Evolutionary conservation across 2,797 vertebrate genomes (phyloP), one percentile per base, ranked within the genome.

Genomic region (Spea hammondii): DNA sequence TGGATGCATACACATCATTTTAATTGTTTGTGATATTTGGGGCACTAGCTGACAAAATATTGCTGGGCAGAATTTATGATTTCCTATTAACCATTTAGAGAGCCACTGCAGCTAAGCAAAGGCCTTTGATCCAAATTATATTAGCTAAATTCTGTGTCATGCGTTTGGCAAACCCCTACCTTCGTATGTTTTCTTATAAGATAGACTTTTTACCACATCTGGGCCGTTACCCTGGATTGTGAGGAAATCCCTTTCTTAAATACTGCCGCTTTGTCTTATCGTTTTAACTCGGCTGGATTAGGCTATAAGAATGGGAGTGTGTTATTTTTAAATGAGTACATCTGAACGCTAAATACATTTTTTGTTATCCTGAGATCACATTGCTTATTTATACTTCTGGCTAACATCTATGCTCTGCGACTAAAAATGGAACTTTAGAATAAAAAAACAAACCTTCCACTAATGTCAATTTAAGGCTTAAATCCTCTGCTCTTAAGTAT

Each of bases 171-270:
- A 59, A 9, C 13, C 14, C 13, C 48, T 14, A 11, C 14, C 1
- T 59, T 72, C 13, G 12, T 49, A 73, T 73, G 14, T 73, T 73
- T 32, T 32, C 57, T 49, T 50, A 49, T 72, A 72, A 48, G 11
- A 13, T 55, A 59, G 8, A 4, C n/a, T 50, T 73, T 17, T 59
- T 44, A 73, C 64, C 46, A 45, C 4, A 32, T 73, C 49, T 73
- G 47, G 12, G 48, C 46, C 17, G 45, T 54, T 50, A 70, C 49
- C 49, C 8, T 55, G 51, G 55, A 73, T 64, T 73, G 55, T 60
- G 46, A 60, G 46, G 70, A 72, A 60, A 65, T 72, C 55, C 32
- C 55, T 70, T 54, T 49, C 13, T 72, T 72, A 32, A 70, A 62
- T 14, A 32, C 67, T 65, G 49, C 54, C 5, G 12, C 44, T 64